phyloP scores from a whole-genome alignment of 2,797 vertebrate genomes.

The Danio kyathit region DNA sequence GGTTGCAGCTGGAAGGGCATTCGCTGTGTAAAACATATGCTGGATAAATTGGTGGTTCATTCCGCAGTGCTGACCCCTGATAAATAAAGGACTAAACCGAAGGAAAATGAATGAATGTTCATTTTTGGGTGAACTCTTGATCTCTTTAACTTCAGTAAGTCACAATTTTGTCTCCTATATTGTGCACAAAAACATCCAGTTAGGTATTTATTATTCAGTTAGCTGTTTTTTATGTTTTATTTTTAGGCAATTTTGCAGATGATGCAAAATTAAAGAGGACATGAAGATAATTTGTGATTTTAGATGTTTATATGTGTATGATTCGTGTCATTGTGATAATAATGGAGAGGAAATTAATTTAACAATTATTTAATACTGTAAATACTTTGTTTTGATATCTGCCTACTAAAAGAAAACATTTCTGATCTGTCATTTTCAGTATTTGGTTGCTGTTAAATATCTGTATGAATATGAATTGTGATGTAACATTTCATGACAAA shows the following conservation, averaged over 20 bases:
- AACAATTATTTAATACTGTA: constrained; percentile 56
- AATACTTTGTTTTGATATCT: constrained; percentile 66
- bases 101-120: too few species aligned
- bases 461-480: constrained; percentile 54
- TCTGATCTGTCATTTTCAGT: constrained; percentile 11
- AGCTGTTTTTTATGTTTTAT: too few species aligned
- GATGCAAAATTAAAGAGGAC: not conserved
- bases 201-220: too few species aligned
- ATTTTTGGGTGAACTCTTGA: too few species aligned
- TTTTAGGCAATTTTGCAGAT: not conserved
- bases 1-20: too few species aligned
- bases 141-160: too few species aligned
- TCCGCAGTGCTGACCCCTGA: too few species aligned
- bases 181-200: too few species aligned
- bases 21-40: too few species aligned
- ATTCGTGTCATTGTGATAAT: not conserved
- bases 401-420: constrained; percentile 61
- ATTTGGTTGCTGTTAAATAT: constrained; percentile 48
- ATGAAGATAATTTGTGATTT: not conserved
- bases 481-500: constrained; percentile 52
- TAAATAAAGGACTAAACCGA: too few species aligned
- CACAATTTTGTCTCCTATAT: too few species aligned
- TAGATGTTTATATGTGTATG: constrained; percentile 5
- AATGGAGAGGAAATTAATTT: not conserved
- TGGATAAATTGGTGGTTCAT: too few species aligned